phyloP scores from a whole-genome alignment of 1,140 invertebrate genomes.

The Triops longicaudatus region DNA sequence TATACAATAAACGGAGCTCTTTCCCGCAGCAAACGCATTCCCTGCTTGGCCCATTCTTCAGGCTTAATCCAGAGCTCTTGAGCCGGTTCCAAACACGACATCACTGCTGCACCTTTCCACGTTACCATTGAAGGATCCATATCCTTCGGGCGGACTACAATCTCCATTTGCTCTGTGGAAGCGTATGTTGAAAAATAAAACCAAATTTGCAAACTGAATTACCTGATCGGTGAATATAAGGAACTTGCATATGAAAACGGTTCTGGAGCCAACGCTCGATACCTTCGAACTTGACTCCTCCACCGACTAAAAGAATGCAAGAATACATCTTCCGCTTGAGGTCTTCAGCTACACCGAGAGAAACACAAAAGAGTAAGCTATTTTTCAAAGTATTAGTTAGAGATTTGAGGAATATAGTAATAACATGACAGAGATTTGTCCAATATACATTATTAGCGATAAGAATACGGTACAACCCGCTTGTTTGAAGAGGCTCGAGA shows the following conservation, averaged over 20 bases:
- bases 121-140: constrained; percentile 78
- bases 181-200: neutral
- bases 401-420: too few relatives aligned
- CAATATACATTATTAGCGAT: too few relatives aligned
- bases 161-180: constrained; percentile 61
- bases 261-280: constrained; percentile 82
- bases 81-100: constrained; percentile 84
- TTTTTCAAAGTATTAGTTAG: neutral
- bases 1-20: constrained; percentile 49
- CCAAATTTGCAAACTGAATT: constrained; percentile 22
- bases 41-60: constrained; percentile 75
- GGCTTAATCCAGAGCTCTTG: constrained; percentile 85
- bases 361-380: constrained; percentile 1
- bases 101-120: constrained; percentile 90
- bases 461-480: too few relatives aligned
- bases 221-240: constrained; percentile 61
- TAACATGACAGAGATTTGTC: neutral
- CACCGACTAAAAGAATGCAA: constrained; percentile 82
- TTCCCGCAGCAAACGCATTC: constrained; percentile 78
- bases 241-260: constrained; percentile 71
- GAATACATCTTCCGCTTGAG: constrained; percentile 90
- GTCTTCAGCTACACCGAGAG: constrained; percentile 56
- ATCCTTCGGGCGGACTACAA: constrained; percentile 74
- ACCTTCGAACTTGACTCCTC: constrained; percentile 78
- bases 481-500: too few relatives aligned